Evolutionary conservation across 2,113 vertebrate species (phyloP).

Genomic region (Notarius quadriscutis): DNA sequence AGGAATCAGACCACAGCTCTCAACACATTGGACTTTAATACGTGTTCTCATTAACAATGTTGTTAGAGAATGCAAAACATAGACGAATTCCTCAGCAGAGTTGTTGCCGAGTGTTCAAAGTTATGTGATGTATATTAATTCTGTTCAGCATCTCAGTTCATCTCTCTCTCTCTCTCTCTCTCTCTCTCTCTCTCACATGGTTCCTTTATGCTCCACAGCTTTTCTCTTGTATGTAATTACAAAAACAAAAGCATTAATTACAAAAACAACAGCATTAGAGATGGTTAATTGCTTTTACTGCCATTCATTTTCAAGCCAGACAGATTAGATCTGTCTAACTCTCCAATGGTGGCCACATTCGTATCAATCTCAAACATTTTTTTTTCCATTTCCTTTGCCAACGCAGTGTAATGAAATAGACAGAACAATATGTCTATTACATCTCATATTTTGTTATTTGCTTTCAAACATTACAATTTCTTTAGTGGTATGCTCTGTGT

Average conservation of each 20-base stretch:
- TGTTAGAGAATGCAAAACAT: slow-evolving; percentile 39
- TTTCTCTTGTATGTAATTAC: slow-evolving; percentile 61
- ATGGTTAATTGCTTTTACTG: slow-evolving; percentile 58
- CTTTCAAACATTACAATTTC: background rate
- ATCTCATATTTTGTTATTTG: background rate
- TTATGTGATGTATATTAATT: slow-evolving; percentile 36
- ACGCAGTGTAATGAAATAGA: background rate
- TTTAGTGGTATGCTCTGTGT: background rate
- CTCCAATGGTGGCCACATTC: slow-evolving; percentile 29
- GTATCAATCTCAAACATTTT: background rate
- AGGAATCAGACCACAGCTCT: background rate
- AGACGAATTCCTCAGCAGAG: slow-evolving; percentile 28
- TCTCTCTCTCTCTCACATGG: background rate
- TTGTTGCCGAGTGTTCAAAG: slow-evolving; percentile 33
- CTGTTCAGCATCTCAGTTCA: slow-evolving; percentile 34
- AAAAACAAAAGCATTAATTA: slow-evolving; percentile 17
- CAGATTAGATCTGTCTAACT: slow-evolving; percentile 57
- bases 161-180: background rate
- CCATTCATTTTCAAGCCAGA: slow-evolving; percentile 61
- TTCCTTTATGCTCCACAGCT: slow-evolving; percentile 23
- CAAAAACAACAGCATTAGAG: slow-evolving; percentile 55
- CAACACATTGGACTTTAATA: background rate
- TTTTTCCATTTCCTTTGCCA: background rate
- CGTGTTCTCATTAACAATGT: slow-evolving; percentile 23
- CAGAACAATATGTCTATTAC: background rate